Percentiles rank a stretch among this genome's conserved stretches.
phyloP scores from a whole-genome alignment of 1,140 invertebrate species.

The Conus betulinus region DNA sequence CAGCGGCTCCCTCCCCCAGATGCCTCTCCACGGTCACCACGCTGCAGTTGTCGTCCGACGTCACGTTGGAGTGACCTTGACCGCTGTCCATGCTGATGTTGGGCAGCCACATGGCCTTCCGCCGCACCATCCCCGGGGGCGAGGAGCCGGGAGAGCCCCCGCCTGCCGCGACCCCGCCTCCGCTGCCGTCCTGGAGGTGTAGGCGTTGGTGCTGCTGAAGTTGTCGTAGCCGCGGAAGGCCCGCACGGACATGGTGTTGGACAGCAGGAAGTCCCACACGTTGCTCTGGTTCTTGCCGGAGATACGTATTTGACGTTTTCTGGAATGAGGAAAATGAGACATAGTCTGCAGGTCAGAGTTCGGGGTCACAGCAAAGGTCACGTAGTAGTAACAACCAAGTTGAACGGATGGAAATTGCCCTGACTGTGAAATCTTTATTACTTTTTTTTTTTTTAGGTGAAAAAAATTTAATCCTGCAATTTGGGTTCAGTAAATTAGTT shows the following conservation, averaged over 20 bases:
- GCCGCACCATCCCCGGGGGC: neutral
- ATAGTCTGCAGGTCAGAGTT: too few species aligned
- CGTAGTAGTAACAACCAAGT: too few species aligned
- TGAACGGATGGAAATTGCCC: too few species aligned
- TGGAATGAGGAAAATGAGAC: slow-evolving; percentile 7
- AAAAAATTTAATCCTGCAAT: too few species aligned
- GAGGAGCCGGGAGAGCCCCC: neutral
- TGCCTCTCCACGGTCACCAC: slow-evolving; percentile 9
- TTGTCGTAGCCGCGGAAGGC: slow-evolving; percentile 39
- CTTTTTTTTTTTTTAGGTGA: too few species aligned
- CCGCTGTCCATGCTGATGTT: slow-evolving; percentile 40
- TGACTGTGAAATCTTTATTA: too few species aligned
- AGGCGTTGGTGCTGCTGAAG: slow-evolving; percentile 19
- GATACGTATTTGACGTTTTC: slow-evolving; percentile 33
- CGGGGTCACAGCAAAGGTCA: too few species aligned
- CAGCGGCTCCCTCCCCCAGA: neutral
- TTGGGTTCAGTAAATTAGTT: too few species aligned
- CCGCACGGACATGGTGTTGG: slow-evolving; percentile 36
- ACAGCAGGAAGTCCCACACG: slow-evolving; percentile 37
- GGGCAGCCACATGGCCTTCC: slow-evolving; percentile 31
- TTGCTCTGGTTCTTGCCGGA: slow-evolving; percentile 13
- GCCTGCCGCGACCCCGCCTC: neutral
- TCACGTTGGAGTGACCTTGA: slow-evolving; percentile 5
- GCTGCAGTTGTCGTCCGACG: slow-evolving; percentile 39
- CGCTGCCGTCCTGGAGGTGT: neutral